Conservation (phyloP, 1,140 invertebrate species). For the Drosophila lacertosa region DNA sequence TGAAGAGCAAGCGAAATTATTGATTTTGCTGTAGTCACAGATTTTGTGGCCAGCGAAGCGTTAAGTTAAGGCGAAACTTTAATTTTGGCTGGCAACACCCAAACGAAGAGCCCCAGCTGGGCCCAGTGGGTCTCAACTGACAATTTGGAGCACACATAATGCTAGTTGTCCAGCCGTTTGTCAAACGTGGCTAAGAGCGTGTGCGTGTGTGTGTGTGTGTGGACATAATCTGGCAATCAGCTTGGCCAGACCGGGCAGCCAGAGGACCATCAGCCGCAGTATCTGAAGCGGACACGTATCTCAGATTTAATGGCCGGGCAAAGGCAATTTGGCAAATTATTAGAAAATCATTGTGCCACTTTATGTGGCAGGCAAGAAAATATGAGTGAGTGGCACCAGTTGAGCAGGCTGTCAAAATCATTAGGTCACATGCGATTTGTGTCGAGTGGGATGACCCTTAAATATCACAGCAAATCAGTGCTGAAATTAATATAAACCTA, state of each 20-base stretch:
- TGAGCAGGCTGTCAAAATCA: constrained; percentile 45
- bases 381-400: constrained; percentile 55
- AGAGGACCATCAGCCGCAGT: constrained; percentile 31
- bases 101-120: not conserved
- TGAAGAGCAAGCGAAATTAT: constrained; percentile 55
- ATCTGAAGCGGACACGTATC: constrained; percentile 63
- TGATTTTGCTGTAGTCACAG: constrained; percentile 73
- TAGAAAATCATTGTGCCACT: constrained; percentile 83
- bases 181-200: constrained; percentile 11
- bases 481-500: constrained; percentile 30
- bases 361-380: constrained; percentile 59
- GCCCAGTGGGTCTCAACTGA: constrained; percentile 57
- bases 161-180: constrained; percentile 30
- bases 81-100: constrained; percentile 24
- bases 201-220: constrained; percentile 31
- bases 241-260: constrained; percentile 21
- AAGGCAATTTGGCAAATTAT: constrained; percentile 83
- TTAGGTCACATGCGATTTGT: constrained; percentile 55
- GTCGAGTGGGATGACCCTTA: constrained; percentile 15
- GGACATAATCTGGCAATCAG: constrained; percentile 71
- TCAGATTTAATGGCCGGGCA: constrained; percentile 80
- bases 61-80: constrained; percentile 52
- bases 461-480: not conserved
- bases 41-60: constrained; percentile 48
- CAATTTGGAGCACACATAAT: constrained; percentile 64